These are phyloP conservation scores for Sebastes itinus DNA, from an alignment of 2,797 vertebrate species.

Conservation along the genomic window DNA sequence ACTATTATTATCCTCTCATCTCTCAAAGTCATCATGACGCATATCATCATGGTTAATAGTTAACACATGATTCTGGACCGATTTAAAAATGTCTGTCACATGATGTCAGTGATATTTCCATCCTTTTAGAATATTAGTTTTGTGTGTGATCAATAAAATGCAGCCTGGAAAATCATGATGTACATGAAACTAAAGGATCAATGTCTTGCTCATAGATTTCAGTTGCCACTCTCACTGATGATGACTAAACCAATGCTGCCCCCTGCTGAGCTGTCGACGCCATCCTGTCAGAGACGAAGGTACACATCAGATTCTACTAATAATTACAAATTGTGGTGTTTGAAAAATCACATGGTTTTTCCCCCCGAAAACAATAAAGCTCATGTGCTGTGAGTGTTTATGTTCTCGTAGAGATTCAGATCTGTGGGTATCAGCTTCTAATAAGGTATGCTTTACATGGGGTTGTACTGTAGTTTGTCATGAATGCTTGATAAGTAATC, in stretches of 20 bases:
- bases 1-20: neutral
- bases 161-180: neutral
- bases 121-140: neutral
- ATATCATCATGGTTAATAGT: neutral
- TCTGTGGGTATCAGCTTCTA: neutral
- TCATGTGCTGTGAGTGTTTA: no score
- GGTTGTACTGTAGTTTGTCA: neutral
- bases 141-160: neutral
- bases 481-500: neutral
- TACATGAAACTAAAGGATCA: neutral
- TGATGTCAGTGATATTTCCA: neutral
- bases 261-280: conserved; percentile 39
- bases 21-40: neutral
- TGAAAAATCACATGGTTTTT: neutral
- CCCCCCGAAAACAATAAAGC: no score
- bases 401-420: neutral
- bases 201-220: neutral
- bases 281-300: neutral
- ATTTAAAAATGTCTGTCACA: neutral
- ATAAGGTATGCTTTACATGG: neutral
- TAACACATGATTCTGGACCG: neutral
- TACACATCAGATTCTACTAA: neutral
- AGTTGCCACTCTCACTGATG: neutral
- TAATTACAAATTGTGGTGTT: neutral
- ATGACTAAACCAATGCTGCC: conserved; percentile 47